Conservation (phyloP, 2,888 invertebrate species). For the Galerucella nymphaeae region DNA sequence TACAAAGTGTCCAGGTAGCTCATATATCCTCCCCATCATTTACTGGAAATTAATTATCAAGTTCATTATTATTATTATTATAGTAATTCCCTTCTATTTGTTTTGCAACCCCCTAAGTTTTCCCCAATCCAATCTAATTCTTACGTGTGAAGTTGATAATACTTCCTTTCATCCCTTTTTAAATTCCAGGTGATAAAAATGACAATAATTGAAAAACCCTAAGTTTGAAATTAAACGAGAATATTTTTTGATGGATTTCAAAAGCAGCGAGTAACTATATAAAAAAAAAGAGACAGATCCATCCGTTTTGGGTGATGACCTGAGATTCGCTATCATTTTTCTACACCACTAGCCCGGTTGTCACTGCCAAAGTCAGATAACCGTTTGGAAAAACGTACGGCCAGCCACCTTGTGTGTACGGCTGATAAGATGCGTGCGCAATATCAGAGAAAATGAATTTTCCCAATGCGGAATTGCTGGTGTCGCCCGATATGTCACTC, state of each 20-base stretch:
- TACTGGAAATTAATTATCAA: too few relatives aligned
- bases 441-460: slow-evolving; percentile 34
- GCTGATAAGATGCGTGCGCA: slow-evolving; percentile 59
- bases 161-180: background rate
- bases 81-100: too few relatives aligned
- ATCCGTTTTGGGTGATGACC: slow-evolving; percentile 52
- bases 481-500: slow-evolving; percentile 63
- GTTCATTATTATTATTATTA: too few relatives aligned
- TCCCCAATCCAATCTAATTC: too few relatives aligned
- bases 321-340: slow-evolving; percentile 67
- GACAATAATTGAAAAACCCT: background rate
- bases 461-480: slow-evolving; percentile 59
- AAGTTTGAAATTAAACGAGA: slow-evolving; percentile 9
- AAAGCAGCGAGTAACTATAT: background rate
- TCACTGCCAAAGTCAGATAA: slow-evolving; percentile 63
- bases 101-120: too few relatives aligned
- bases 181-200: background rate
- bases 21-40: too few relatives aligned
- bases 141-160: background rate
- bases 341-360: slow-evolving; percentile 68
- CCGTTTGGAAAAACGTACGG: slow-evolving; percentile 50
- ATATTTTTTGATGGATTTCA: slow-evolving; percentile 13
- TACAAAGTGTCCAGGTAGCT: too few relatives aligned
- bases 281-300: slow-evolving; percentile 21
- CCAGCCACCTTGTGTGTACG: slow-evolving; percentile 57